Conservation (phyloP, 2,797 vertebrate species). For the Liparis tanakae region DNA sequence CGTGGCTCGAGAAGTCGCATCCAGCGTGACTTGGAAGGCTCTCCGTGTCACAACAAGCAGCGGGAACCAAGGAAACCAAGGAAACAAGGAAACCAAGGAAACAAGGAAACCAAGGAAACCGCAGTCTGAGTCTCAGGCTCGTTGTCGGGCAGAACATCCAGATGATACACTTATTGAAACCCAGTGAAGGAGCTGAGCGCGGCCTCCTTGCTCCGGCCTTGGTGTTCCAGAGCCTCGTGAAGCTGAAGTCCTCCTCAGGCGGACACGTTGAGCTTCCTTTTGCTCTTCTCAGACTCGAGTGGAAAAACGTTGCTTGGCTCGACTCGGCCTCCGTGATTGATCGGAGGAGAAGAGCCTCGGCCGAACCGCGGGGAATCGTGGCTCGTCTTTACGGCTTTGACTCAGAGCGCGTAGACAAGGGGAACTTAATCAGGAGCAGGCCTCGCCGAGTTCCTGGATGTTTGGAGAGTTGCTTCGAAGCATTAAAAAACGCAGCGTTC, state of each 20-base stretch:
- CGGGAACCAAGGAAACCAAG: constrained; percentile 6
- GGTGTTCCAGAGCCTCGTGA: background rate
- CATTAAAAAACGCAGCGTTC: background rate
- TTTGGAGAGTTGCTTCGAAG: background rate
- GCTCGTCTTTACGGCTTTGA: constrained; percentile 26
- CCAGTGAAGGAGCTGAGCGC: background rate
- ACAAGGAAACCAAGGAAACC: constrained; percentile 16
- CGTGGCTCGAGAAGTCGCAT: background rate
- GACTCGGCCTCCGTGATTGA: constrained; percentile 14
- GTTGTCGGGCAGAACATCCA: background rate
- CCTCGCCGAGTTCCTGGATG: background rate
- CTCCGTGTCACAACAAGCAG: background rate
- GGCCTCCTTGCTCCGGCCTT: constrained; percentile 3
- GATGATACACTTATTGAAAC: background rate
- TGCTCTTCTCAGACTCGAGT: background rate
- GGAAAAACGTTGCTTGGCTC: background rate
- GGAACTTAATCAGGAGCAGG: constrained; percentile 15
- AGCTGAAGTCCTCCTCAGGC: too few species aligned
- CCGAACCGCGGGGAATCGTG: constrained; percentile 33
- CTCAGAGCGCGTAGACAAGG: constrained; percentile 38
- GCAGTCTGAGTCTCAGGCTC: background rate
- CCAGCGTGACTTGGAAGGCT: constrained; percentile 7
- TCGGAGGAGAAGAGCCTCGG: constrained; percentile 16
- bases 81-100: constrained; percentile 14
- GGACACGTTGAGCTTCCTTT: background rate